phyloP scores from a whole-genome alignment of 2,113 vertebrate genomes.

The Hassar affinis region DNA sequence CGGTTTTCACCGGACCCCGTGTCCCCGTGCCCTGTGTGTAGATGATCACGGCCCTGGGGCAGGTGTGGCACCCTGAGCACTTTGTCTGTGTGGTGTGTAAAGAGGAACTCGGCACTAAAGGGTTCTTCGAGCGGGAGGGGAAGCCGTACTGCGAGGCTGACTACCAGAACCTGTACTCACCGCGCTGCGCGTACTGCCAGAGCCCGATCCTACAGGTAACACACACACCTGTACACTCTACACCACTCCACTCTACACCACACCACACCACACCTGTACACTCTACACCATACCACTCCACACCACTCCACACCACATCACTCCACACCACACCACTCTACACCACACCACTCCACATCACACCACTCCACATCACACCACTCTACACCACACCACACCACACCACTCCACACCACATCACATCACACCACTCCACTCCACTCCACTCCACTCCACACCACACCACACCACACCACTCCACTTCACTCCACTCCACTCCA shows the following conservation, averaged over 20 bases:
- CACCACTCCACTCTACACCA: not conserved
- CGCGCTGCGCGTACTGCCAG: conserved; percentile 84
- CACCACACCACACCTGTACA: not conserved
- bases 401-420: no score
- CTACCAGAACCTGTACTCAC: conserved; percentile 82
- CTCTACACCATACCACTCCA: no score
- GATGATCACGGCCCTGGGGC: conserved; percentile 84
- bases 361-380: not conserved
- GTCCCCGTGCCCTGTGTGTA: conserved; percentile 49
- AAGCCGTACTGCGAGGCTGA: conserved; percentile 80
- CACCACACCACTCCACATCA: no score
- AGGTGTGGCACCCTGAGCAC: conserved; percentile 87
- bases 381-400: not conserved
- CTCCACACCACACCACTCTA: not conserved
- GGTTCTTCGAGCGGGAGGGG: conserved; percentile 84
- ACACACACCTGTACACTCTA: not conserved
- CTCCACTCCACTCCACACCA: no score
- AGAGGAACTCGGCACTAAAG: conserved; percentile 69
- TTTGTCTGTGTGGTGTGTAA: conserved; percentile 80
- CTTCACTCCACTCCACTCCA: no score
- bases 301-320: no score
- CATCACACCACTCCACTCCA: no score
- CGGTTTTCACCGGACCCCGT: not conserved
- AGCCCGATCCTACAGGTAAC: conserved; percentile 78
- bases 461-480: not conserved